Percentiles rank a stretch among this genome's conserved stretches.
These are phyloP conservation scores for Ataeniobius toweri DNA, from an alignment of 2,797 vertebrate genomes.

Conservation along the genomic window DNA sequence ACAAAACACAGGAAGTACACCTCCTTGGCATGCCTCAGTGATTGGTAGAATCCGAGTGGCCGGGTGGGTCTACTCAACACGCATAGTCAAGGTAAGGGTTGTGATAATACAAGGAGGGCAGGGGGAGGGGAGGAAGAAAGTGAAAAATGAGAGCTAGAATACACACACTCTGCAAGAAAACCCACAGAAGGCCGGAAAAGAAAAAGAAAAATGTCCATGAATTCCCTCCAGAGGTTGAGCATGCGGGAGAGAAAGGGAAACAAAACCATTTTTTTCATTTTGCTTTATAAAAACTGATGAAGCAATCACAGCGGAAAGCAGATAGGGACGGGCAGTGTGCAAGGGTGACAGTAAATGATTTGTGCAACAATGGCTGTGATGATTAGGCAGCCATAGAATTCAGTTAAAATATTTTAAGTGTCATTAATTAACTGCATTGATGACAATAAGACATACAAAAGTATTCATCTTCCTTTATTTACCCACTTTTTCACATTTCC, in stretches of 20 bases:
- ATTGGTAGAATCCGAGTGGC: constrained; percentile 73
- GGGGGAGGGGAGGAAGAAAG: constrained; percentile 55
- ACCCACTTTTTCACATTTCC: neutral
- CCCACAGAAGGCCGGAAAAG: constrained; percentile 12
- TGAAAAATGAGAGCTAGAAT: constrained; percentile 18
- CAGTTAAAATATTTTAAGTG: constrained; percentile 13
- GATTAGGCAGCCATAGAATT: constrained; percentile 6
- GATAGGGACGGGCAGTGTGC: constrained; percentile 13
- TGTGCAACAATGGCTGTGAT: constrained; percentile 25
- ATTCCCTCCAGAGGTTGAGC: constrained; percentile 30
- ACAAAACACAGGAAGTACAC: constrained; percentile 80
- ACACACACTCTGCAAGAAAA: constrained; percentile 11
- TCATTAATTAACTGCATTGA: neutral
- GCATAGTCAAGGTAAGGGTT: constrained; percentile 72
- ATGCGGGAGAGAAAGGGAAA: constrained; percentile 15
- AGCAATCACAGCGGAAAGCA: constrained; percentile 36
- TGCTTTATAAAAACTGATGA: constrained; percentile 25
- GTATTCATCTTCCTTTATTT: too few relatives aligned
- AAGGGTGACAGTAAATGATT: constrained; percentile 21
- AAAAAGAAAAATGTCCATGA: constrained; percentile 31
- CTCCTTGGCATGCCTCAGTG: constrained; percentile 64
- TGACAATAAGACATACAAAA: constrained; percentile 6
- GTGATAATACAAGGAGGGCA: constrained; percentile 39
- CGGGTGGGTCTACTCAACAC: constrained; percentile 76
- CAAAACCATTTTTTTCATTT: constrained; percentile 12